These are phyloP conservation scores for Stomatorhinus walkeri DNA, from an alignment of 2,797 vertebrate species.

Conservation along the genomic window DNA sequence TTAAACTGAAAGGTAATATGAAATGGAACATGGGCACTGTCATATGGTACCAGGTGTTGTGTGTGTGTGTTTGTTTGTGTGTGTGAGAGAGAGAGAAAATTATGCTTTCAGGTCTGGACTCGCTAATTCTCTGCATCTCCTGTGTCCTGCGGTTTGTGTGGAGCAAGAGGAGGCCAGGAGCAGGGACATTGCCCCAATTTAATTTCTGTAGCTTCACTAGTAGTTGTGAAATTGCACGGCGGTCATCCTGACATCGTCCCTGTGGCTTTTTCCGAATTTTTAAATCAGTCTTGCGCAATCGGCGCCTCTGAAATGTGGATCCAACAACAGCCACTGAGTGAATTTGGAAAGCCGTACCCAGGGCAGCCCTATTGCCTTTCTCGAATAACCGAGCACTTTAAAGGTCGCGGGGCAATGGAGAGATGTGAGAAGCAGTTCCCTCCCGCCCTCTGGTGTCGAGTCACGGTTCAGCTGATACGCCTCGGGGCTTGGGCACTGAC, in stretches of 20 bases:
- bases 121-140: not conserved
- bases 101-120: not conserved
- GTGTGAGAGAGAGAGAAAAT: not conserved
- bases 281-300: not conserved
- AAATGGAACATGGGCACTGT: not conserved
- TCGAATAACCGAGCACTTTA: not conserved
- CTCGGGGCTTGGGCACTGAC: not conserved
- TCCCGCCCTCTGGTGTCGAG: not conserved
- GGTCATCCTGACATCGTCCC: not conserved
- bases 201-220: not conserved
- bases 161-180: not conserved
- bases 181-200: not conserved
- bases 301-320: not conserved
- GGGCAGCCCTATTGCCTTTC: not conserved
- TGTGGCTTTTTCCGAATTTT: not conserved
- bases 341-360: not conserved
- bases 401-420: not conserved
- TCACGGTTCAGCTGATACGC: not conserved
- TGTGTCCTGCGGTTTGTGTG: not conserved
- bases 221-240: not conserved
- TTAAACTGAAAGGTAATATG: slow-evolving; percentile 7
- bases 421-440: not conserved
- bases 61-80: not conserved
- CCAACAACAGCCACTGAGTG: not conserved
- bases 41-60: not conserved